These are phyloP conservation scores for Drosophila melanocephala DNA, from an alignment of 2,888 invertebrate species.

Conservation along the genomic window DNA sequence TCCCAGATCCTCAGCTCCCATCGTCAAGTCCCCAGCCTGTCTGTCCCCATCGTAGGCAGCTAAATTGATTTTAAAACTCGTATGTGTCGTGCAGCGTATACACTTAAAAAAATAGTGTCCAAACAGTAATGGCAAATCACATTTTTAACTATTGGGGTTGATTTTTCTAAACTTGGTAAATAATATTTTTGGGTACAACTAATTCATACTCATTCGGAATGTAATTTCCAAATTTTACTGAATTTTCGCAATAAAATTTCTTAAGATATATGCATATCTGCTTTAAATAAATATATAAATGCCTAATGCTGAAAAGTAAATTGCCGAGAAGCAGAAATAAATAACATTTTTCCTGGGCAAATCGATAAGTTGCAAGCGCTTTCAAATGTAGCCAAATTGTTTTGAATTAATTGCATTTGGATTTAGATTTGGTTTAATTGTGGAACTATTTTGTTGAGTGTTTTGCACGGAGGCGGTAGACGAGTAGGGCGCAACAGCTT, in stretches of 20 bases:
- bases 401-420: not conserved
- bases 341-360: not conserved
- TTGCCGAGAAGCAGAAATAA: not conserved
- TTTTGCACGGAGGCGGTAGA: slow-evolving; percentile 6
- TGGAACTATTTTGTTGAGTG: not conserved
- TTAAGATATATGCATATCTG: not conserved
- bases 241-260: not conserved
- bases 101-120: not conserved
- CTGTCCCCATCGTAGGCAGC: slow-evolving; percentile 10
- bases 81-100: slow-evolving; percentile 34
- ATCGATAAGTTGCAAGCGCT: not conserved
- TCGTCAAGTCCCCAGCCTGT: not conserved
- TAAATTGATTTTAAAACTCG: slow-evolving; percentile 74
- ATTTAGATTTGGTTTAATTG: not conserved
- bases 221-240: not conserved
- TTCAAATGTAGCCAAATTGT: not conserved
- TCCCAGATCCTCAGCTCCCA: slow-evolving; percentile 16
- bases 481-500: slow-evolving; percentile 18
- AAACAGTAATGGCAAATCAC: not conserved
- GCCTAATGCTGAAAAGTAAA: not conserved
- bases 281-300: not conserved
- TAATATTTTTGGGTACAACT: not conserved
- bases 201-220: not conserved
- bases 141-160: not conserved
- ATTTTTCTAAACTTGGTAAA: not conserved